Evolutionary conservation across 2,113 vertebrate species (phyloP).

Genomic region (Ramphastos sulfuratus): DNA sequence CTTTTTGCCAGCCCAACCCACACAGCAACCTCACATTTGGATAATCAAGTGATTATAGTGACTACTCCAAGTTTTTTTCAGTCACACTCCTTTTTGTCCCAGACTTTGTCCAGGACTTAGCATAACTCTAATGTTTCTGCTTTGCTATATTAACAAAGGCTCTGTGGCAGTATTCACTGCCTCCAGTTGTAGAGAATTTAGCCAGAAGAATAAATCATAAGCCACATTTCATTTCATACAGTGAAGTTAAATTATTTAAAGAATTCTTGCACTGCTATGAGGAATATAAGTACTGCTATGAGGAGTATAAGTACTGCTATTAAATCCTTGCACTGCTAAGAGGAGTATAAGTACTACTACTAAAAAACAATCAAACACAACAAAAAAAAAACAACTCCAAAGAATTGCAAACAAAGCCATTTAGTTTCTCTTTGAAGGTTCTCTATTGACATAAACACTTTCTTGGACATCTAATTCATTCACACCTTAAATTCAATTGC

Average conservation of each 20-base stretch:
- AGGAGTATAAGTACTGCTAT: not conserved
- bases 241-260: not conserved
- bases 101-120: not conserved
- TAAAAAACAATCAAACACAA: not conserved
- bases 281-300: not conserved
- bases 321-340: not conserved
- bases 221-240: not conserved
- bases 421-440: not conserved
- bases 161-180: not conserved
- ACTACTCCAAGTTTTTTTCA: not conserved
- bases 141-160: not conserved
- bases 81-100: not conserved
- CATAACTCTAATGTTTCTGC: not conserved
- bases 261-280: not conserved
- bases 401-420: not conserved
- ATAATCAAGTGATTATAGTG: not conserved
- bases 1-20: not conserved
- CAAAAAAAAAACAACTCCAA: not conserved
- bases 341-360: not conserved
- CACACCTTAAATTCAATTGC: not conserved
- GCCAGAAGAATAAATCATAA: slow-evolving; percentile 28
- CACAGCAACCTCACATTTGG: not conserved
- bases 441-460: not conserved
- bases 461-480: not conserved
- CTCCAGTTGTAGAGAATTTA: not conserved